Conservation (phyloP, 1,140 invertebrate genomes). For the Marisa cornuarietis region DNA sequence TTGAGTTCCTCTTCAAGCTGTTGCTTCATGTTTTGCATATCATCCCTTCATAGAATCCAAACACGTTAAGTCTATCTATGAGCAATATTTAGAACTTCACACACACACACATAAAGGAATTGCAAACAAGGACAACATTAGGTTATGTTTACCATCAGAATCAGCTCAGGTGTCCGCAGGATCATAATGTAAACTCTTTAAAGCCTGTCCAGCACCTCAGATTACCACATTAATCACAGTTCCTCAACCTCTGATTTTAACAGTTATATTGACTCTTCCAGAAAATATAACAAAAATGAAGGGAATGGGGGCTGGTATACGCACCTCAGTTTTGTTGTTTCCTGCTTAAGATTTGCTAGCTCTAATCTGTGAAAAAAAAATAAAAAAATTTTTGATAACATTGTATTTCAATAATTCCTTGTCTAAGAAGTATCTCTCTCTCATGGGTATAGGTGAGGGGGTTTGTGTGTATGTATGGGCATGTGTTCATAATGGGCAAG, state of each 20-base stretch:
- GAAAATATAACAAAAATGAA: no score
- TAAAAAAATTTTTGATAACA: not conserved
- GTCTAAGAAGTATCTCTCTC: no score
- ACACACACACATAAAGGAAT: not conserved
- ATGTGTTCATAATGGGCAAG: no score
- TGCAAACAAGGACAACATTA: no score
- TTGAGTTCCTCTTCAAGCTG: conserved; percentile 72
- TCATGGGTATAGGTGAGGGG: no score
- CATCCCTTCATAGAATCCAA: conserved; percentile 40
- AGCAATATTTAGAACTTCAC: not conserved
- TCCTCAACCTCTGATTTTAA: not conserved
- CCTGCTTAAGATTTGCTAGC: conserved; percentile 48
- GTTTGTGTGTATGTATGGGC: no score
- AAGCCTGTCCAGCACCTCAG: not conserved
- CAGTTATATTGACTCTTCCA: not conserved
- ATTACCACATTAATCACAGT: not conserved
- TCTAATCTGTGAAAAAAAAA: conserved; percentile 55
- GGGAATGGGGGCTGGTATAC: not conserved
- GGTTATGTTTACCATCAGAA: no score
- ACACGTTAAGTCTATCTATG: no score
- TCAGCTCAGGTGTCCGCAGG: not conserved
- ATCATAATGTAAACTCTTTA: not conserved
- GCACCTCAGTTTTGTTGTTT: conserved; percentile 48
- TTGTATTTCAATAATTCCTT: no score
- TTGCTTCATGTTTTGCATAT: conserved; percentile 38